A percentile compares a stretch with the other conserved stretches of the same genome.
Conservation (phyloP, 2,797 vertebrate species). For the Arremon brunneinucha region DNA sequence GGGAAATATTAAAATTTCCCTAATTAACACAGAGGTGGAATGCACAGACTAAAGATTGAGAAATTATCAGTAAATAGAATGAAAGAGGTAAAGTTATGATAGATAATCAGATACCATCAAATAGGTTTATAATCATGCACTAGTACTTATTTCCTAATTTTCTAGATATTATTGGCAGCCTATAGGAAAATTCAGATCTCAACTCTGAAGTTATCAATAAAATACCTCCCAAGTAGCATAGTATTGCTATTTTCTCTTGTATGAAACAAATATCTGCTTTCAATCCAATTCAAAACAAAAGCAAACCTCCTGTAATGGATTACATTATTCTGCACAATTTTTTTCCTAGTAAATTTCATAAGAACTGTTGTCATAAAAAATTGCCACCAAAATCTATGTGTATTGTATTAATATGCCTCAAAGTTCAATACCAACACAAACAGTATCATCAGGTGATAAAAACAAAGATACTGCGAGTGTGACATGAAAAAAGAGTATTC, state of each 20-base stretch:
- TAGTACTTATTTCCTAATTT: background rate
- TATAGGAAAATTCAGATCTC: background rate
- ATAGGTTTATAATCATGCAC: background rate
- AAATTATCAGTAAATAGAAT: background rate
- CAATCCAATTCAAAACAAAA: background rate
- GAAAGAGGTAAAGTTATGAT: background rate
- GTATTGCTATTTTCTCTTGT: background rate
- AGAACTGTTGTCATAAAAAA: background rate
- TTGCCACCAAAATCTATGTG: background rate
- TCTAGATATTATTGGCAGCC: background rate
- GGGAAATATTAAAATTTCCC: background rate
- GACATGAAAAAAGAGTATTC: background rate
- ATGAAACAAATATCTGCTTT: background rate
- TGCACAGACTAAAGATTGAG: background rate
- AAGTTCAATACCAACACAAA: slow-evolving; percentile 14
- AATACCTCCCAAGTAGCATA: background rate
- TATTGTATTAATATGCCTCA: background rate
- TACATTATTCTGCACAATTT: background rate
- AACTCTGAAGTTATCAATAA: background rate
- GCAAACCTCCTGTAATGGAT: background rate
- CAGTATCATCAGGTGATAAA: slow-evolving; percentile 32
- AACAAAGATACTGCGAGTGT: slow-evolving; percentile 13
- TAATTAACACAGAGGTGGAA: background rate
- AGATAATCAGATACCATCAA: background rate
- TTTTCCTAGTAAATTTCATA: background rate